Percentiles rank a stretch among this genome's conserved stretches.
Evolutionary conservation across 2,797 vertebrate genomes (phyloP).

Genomic region (Xenopus petersii): DNA sequence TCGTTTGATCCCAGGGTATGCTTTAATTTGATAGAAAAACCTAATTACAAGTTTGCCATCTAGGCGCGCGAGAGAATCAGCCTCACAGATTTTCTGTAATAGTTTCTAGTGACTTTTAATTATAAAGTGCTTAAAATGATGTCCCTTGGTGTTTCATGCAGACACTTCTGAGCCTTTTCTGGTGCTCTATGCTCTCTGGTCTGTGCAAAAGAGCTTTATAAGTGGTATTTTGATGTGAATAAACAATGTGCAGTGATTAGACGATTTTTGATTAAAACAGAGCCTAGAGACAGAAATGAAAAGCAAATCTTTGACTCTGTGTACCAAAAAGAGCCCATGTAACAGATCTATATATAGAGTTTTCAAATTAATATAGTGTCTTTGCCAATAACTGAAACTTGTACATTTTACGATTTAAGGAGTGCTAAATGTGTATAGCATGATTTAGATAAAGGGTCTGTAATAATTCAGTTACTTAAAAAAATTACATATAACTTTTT

Average conservation of each 20-base stretch:
- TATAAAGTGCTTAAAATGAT: neutral
- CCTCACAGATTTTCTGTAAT: conserved; percentile 5
- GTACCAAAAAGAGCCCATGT: neutral
- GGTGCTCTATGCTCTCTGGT: neutral
- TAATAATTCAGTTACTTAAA: no score
- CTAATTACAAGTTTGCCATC: conserved; percentile 30
- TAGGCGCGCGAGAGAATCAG: neutral
- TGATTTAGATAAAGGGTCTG: no score
- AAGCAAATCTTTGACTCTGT: neutral
- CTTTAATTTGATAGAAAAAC: conserved; percentile 15
- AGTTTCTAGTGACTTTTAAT: conserved; percentile 22
- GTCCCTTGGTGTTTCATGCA: neutral
- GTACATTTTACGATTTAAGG: no score
- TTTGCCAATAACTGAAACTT: no score
- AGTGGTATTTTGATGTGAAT: conserved; percentile 11
- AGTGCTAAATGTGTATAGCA: no score
- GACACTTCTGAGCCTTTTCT: conserved; percentile 1
- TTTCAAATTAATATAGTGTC: no score
- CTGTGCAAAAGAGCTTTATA: neutral
- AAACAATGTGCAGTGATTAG: conserved; percentile 13
- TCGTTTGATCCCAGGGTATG: conserved; percentile 18
- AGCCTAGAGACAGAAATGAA: neutral
- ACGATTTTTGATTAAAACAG: conserved; percentile 2
- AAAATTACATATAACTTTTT: no score
- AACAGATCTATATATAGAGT: no score